These are phyloP conservation scores for Callinectes sapidus DNA, from an alignment of 2,888 invertebrate species.

Conservation along the genomic window DNA sequence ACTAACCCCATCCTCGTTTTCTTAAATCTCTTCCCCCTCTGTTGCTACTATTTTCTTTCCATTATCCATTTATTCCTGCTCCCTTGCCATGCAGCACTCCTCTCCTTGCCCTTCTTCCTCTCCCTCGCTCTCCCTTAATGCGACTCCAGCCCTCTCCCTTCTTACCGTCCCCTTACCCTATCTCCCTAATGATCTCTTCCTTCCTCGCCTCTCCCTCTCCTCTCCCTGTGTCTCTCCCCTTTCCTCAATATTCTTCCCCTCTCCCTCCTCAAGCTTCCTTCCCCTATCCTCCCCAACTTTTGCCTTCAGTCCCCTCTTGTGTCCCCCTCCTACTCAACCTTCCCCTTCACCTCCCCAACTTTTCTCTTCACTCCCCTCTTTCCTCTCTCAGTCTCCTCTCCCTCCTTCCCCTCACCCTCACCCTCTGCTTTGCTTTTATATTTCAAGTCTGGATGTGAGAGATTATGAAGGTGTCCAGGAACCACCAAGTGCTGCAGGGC, in stretches of 20 bases:
- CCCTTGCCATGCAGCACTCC: conserved; percentile 44
- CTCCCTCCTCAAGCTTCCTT: conserved; percentile 58
- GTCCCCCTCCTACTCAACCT: conserved; percentile 60
- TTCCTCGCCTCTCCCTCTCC: conserved; percentile 51
- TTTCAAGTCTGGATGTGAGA: conserved; percentile 65
- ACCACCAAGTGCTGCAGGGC: conserved; percentile 41
- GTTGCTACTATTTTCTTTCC: conserved; percentile 48
- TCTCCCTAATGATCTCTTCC: conserved; percentile 66
- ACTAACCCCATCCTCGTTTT: conserved; percentile 51
- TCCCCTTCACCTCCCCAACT: conserved; percentile 66
- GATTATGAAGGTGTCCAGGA: conserved; percentile 63
- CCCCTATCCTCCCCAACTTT: conserved; percentile 61
- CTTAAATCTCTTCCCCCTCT: conserved; percentile 54
- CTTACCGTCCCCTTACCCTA: conserved; percentile 63
- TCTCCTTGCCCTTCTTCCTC: conserved; percentile 40
- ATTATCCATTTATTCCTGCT: conserved; percentile 54
- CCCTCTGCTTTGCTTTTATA: conserved; percentile 67
- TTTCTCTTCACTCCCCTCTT: conserved; percentile 66
- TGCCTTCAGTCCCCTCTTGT: conserved; percentile 53
- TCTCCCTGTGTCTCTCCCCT: conserved; percentile 50
- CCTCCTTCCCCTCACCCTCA: conserved; percentile 59
- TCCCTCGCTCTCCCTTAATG: conserved; percentile 55
- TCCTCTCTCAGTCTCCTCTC: conserved; percentile 56
- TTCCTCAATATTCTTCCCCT: conserved; percentile 66
- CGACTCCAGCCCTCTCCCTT: conserved; percentile 55